Base-by-base conservation (phyloP, 2,888 invertebrate species). In the Parelbella ahira region DNA sequence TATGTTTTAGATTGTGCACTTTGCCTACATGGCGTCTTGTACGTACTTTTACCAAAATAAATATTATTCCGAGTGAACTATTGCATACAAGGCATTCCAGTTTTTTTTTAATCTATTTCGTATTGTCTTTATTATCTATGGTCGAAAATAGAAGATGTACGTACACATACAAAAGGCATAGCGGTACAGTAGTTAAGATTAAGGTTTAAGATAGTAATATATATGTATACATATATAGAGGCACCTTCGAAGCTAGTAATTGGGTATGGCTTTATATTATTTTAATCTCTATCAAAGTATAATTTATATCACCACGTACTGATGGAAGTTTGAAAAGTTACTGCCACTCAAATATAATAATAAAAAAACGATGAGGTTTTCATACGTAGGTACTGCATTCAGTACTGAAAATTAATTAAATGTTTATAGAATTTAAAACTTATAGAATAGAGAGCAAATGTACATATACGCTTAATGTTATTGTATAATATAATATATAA, bases 1-100 rank as follows among this genome's bases (percentile, higher is more conserved):
- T 87, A 87, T 87, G 86, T 87, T 78, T 82, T 75, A 70, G 65
- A 76, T 81, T 76, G 81, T 83, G 84, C 79, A 69, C 66, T 68
- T 60, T 58, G 61, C 60, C 57, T 63, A 63, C 63, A 61, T 63
- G 70, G 69, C 71, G 57, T 61, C 61, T 67, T 21, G 64, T 72
- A 76, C 68, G 68, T 72, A 72, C 61, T 64, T 61, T 54, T 63
- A 3, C 4, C 65, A 82, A 81, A 84, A 83, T 82, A 83, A 83
- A 68, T 70, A 70, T 72, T 81, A 70, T 77, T 61, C 68, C 42
- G 65, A 73, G 64, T 70, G 64, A 81, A 72, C 83, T 84, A 84
- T 84, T 83, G 84, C 81, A 61, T 76, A 59, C 68, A 86, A 84
- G 86, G 86, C 86, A 82, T 83, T 67, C 68, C 61, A 63, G 58